A percentile compares a stretch with the other conserved stretches of the same genome.
These are phyloP conservation scores for Hirtodrosophila alboralis DNA, from an alignment of 2,888 invertebrate genomes.

Conservation along the genomic window DNA sequence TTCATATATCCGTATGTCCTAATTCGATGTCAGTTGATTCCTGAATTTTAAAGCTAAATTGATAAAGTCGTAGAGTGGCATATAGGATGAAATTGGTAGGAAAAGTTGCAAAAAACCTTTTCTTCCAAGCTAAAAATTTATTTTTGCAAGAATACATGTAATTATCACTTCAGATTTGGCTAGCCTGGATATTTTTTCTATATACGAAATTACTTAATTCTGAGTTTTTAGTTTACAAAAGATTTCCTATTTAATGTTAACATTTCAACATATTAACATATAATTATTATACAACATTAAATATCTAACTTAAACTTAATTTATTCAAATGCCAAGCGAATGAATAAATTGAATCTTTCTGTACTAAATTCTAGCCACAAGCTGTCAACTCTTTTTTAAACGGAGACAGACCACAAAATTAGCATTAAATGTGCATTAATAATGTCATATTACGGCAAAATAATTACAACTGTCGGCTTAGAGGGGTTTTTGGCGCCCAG, in stretches of 20 bases:
- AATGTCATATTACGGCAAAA: conserved; percentile 72
- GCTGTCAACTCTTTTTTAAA: conserved; percentile 47
- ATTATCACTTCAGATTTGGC: too few species aligned
- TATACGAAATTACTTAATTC: too few species aligned
- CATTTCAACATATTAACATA: too few species aligned
- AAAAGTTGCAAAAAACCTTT: too few species aligned
- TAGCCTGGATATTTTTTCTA: too few species aligned
- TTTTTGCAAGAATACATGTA: too few species aligned
- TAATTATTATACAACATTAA: conserved; percentile 19
- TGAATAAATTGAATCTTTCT: conserved; percentile 42
- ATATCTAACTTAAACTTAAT: conserved; percentile 19
- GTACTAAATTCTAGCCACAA: conserved; percentile 23
- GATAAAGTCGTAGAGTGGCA: too few species aligned
- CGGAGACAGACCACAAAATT: conserved; percentile 39
- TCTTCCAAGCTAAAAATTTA: too few species aligned
- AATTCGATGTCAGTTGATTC: too few species aligned
- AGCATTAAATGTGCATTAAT: conserved; percentile 72
- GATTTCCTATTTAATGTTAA: conserved; percentile 3
- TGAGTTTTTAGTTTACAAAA: neutral
- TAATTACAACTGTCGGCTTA: conserved; percentile 74
- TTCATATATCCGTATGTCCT: too few species aligned
- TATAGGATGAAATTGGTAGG: too few species aligned
- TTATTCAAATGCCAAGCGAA: conserved; percentile 36
- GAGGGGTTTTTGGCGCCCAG: conserved; percentile 12
- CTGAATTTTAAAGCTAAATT: too few species aligned